Percentiles rank a stretch among this genome's conserved stretches.
These are phyloP conservation scores for Hepsetus odoe DNA, from an alignment of 2,113 vertebrate species.

Conservation along the genomic window DNA sequence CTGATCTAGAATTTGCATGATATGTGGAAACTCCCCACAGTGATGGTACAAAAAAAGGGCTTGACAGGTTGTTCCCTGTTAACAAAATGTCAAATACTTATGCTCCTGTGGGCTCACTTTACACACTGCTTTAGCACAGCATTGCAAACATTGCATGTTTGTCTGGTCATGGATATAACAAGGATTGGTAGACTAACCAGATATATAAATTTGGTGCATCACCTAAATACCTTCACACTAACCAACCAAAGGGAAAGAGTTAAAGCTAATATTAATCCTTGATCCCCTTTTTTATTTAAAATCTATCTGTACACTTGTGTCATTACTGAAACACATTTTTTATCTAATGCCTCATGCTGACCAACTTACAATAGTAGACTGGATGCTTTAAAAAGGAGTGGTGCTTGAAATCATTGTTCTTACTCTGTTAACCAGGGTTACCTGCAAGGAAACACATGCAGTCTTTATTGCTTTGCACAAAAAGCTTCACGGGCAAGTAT, in stretches of 20 bases:
- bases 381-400: too few species aligned
- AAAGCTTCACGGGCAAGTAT: too few species aligned
- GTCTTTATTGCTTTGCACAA: too few species aligned
- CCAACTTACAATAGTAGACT: too few species aligned
- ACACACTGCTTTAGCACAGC: constrained; percentile 52
- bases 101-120: constrained; percentile 44
- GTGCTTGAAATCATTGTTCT: too few species aligned
- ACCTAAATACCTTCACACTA: constrained; percentile 26
- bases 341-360: too few species aligned
- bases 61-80: constrained; percentile 49
- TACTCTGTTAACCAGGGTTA: too few species aligned
- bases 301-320: too few species aligned
- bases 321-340: too few species aligned
- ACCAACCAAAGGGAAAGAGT: neutral
- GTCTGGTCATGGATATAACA: constrained; percentile 39
- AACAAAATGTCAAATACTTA: constrained; percentile 60
- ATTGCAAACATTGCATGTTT: constrained; percentile 53
- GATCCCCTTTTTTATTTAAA: too few species aligned
- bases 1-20: neutral
- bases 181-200: constrained; percentile 8
- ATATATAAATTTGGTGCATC: constrained; percentile 47
- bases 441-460: too few species aligned
- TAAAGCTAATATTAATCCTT: too few species aligned
- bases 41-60: constrained; percentile 52
- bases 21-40: constrained; percentile 27